A percentile compares a stretch with the other conserved stretches of the same genome.
phyloP scores from a whole-genome alignment of 2,797 vertebrate species.

The Fringilla coelebs region DNA sequence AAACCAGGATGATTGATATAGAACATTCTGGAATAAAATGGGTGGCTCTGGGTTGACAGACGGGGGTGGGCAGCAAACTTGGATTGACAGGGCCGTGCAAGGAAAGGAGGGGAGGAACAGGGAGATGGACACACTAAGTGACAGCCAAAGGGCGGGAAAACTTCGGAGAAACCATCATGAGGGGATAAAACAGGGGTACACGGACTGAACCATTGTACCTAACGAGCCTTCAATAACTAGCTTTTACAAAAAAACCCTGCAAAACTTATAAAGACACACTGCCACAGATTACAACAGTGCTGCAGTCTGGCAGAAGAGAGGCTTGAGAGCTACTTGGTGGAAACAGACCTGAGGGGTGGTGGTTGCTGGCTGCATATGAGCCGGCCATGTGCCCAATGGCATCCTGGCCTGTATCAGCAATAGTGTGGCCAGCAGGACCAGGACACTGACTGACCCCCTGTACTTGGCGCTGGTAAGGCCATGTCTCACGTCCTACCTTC shows the following conservation, averaged over 20 bases:
- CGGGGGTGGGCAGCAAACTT: background rate
- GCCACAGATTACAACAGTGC: background rate
- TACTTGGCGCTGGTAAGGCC: background rate
- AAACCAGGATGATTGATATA: background rate
- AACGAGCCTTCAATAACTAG: background rate
- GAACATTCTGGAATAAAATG: background rate
- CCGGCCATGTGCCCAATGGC: too few species aligned
- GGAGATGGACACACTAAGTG: background rate
- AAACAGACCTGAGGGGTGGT: background rate
- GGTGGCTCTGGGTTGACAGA: too few species aligned
- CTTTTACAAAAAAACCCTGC: background rate
- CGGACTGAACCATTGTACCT: background rate
- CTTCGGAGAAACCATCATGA: background rate
- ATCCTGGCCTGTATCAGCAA: background rate
- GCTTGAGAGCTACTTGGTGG: too few species aligned
- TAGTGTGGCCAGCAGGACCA: background rate
- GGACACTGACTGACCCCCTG: rapidly evolving
- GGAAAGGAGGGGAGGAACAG: background rate
- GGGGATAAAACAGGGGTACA: background rate
- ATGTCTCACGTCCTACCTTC: rapidly evolving
- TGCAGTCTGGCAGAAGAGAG: background rate
- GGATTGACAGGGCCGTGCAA: background rate
- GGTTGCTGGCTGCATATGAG: background rate
- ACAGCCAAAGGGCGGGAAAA: background rate
- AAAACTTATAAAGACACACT: background rate